Conservation (phyloP, 2,888 invertebrate species). For the Phortica magna region DNA sequence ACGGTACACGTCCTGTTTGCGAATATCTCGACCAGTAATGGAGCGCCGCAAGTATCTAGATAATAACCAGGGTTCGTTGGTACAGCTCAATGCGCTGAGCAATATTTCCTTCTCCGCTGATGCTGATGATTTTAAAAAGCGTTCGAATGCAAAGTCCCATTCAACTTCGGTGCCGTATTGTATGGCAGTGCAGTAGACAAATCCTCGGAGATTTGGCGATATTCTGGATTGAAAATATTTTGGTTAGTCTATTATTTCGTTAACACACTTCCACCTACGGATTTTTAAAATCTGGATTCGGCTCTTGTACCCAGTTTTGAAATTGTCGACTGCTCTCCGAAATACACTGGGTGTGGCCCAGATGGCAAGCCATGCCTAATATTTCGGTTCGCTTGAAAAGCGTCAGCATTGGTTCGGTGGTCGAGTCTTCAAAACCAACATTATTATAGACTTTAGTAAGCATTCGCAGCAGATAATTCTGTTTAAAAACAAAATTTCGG, state of each 20-base stretch:
- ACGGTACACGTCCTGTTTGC: slow-evolving; percentile 88
- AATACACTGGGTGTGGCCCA: slow-evolving; percentile 87
- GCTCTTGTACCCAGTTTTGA: slow-evolving; percentile 85
- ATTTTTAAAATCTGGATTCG: slow-evolving; percentile 86
- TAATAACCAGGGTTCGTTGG: slow-evolving; percentile 89
- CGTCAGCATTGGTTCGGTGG: slow-evolving; percentile 81
- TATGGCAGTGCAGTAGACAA: slow-evolving; percentile 93
- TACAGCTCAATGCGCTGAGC: slow-evolving; percentile 88
- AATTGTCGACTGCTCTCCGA: slow-evolving; percentile 86
- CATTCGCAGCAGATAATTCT: slow-evolving; percentile 85
- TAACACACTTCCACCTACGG: slow-evolving; percentile 80
- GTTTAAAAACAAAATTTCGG: slow-evolving; percentile 53
- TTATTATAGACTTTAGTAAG: slow-evolving; percentile 84
- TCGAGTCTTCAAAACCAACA: slow-evolving; percentile 83
- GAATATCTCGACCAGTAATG: slow-evolving; percentile 85
- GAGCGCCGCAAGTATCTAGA: slow-evolving; percentile 85
- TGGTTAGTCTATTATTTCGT: background rate
- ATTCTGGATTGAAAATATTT: slow-evolving; percentile 81
- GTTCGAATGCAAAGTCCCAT: slow-evolving; percentile 93
- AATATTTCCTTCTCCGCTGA: slow-evolving; percentile 90
- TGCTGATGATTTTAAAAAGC: slow-evolving; percentile 86
- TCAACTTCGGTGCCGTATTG: slow-evolving; percentile 89
- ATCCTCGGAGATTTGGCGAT: slow-evolving; percentile 88
- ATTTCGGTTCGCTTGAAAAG: slow-evolving; percentile 86
- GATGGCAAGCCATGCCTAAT: slow-evolving; percentile 86